Conservation (phyloP, 2,113 vertebrate genomes). For the Chionodraco myersi region DNA sequence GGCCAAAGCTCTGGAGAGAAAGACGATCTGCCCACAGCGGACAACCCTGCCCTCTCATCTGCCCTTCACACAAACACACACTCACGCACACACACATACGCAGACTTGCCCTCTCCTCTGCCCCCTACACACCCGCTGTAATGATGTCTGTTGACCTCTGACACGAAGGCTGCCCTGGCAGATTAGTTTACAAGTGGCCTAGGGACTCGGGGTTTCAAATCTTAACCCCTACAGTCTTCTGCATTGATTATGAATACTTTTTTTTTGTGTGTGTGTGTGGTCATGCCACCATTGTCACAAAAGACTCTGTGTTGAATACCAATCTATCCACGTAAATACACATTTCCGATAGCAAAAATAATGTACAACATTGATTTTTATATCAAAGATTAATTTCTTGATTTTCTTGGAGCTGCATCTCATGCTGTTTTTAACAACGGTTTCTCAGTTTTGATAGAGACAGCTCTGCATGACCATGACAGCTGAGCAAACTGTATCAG, state of each 20-base stretch:
- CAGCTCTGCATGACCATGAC: background rate
- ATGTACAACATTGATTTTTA: no score
- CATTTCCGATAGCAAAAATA: background rate
- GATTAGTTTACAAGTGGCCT: slow-evolving; percentile 82
- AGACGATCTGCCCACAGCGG: slow-evolving; percentile 79
- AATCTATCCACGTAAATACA: background rate
- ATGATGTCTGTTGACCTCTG: slow-evolving; percentile 84
- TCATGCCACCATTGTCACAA: slow-evolving; percentile 36
- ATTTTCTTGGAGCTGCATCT: background rate
- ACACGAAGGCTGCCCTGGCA: slow-evolving; percentile 76
- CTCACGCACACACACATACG: slow-evolving; percentile 43
- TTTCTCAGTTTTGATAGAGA: background rate
- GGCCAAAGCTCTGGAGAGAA: slow-evolving; percentile 78
- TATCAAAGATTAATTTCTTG: background rate
- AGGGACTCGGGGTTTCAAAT: slow-evolving; percentile 71
- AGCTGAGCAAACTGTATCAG: background rate
- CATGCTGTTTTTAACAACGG: background rate
- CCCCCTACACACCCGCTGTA: slow-evolving; percentile 76
- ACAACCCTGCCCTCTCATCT: slow-evolving; percentile 77
- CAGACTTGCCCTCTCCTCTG: slow-evolving; percentile 71
- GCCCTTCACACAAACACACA: slow-evolving; percentile 77
- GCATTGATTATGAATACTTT: slow-evolving; percentile 67
- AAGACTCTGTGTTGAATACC: background rate
- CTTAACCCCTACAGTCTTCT: slow-evolving; percentile 65
- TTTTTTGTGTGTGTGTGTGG: slow-evolving; percentile 10